Evolutionary conservation across 2,797 vertebrate genomes (phyloP), one percentile per base, ranked within the genome.

Genomic region (Microctenopoma stevenorrisi): DNA sequence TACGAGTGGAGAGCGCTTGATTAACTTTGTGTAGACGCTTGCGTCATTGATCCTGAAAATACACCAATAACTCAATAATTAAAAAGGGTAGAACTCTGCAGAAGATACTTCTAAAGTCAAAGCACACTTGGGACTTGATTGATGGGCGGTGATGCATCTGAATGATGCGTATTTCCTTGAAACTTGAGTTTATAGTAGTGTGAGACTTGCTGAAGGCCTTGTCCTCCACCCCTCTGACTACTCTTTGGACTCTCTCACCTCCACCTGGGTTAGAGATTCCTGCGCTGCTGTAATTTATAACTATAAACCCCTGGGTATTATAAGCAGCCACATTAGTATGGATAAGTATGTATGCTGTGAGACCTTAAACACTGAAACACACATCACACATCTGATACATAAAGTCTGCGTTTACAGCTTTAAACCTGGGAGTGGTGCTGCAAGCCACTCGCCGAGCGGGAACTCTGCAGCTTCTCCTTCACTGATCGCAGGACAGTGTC

Each of bases 281-380:
- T 26, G 50, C 64, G 66, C 46, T 62, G 25, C 77, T 54, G 10
- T 74, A 84, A 88, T 89, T 86, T 83, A 88, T 81, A 76, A 76
- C 68, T 61, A 48, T 15, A 71, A 59, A 74, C 61, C 72, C 65
- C 63, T 66, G 63, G 65, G 72, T 70, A 61, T 66, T 55, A 48
- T 12, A 67, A 67, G 30, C 73, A 63, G 56, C 44, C 50, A 42
- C 26, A 33, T 59, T 71, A 53, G 15, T 68, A 8, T 35, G 33
- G 33, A 8, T 35, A 35, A 35, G 9, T 51, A 42, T 42, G 40
- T 14, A 4, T 40, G 40, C 40, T 46, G 46, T 8, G 44, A 46
- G 7, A n/a, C 7, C 44, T 18, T 44, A 3, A 8, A 18, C 16
- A 9, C 10, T 8, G 16, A 46, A 18, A 12, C 44, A 16, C 7